These are phyloP conservation scores for Drosophila rufa DNA, from an alignment of 1,140 invertebrate species.

Conservation along the genomic window DNA sequence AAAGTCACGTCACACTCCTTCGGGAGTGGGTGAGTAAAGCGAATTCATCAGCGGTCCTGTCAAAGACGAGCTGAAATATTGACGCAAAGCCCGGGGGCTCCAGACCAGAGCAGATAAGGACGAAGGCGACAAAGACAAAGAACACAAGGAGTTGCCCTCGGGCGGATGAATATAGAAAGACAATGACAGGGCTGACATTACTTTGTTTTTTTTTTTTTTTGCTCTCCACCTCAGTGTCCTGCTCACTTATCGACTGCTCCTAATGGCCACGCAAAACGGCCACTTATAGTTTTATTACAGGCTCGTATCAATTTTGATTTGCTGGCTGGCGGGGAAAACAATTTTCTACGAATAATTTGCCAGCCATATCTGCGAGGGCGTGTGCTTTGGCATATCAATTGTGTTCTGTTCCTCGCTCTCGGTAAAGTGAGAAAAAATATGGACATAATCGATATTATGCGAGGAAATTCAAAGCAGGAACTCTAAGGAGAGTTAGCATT, in stretches of 20 bases:
- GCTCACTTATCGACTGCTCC: conserved; percentile 55
- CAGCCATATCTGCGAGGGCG: conserved; percentile 48
- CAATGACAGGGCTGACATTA: conserved; percentile 24
- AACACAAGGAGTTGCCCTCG: conserved; percentile 34
- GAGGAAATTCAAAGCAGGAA: not conserved
- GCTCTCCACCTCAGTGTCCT: conserved; percentile 20
- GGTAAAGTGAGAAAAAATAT: conserved; percentile 11
- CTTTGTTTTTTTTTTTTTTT: conserved; percentile 5
- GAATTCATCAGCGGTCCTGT: conserved; percentile 70
- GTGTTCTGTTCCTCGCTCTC: not conserved
- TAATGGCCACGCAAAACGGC: conserved; percentile 72
- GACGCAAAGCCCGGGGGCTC: conserved; percentile 37
- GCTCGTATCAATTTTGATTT: conserved; percentile 72
- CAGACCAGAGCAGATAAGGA: conserved; percentile 23
- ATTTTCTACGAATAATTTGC: conserved; percentile 64
- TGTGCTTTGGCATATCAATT: conserved; percentile 38
- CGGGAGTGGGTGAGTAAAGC: conserved; percentile 12
- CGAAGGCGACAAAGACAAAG: conserved; percentile 36
- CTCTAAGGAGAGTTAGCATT: no score
- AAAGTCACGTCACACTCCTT: conserved; percentile 62
- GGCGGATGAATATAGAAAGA: conserved; percentile 50
- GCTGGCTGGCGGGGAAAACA: conserved; percentile 58
- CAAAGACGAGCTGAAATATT: conserved; percentile 65
- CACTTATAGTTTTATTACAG: conserved; percentile 80
- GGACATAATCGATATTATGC: not conserved